Evolutionary conservation across 2,888 invertebrate genomes (phyloP).

Genomic region (Morpho helenor): DNA sequence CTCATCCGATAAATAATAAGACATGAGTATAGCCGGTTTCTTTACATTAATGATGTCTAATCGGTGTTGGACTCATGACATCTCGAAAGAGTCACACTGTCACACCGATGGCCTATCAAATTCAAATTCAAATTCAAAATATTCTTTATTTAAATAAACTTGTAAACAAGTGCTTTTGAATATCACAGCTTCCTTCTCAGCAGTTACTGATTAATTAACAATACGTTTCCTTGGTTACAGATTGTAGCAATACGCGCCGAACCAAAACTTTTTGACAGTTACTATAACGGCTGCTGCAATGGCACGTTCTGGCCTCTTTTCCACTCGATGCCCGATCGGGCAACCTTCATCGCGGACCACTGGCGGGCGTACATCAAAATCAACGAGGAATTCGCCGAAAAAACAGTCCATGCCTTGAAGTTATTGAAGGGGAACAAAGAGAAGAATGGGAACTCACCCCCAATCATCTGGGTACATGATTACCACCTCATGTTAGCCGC

Average conservation of each 20-base stretch:
- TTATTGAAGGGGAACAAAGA: constrained; percentile 74
- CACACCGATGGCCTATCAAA: too few relatives aligned
- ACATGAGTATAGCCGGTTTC: too few relatives aligned
- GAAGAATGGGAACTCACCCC: constrained; percentile 67
- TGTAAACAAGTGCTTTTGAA: too few relatives aligned
- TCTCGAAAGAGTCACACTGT: too few relatives aligned
- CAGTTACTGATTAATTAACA: not conserved
- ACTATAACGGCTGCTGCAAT: constrained; percentile 96
- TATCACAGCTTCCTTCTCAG: too few relatives aligned
- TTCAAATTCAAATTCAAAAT: too few relatives aligned
- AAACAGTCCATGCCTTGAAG: constrained; percentile 84
- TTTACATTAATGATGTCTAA: too few relatives aligned
- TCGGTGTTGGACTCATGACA: too few relatives aligned
- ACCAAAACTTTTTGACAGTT: constrained; percentile 87
- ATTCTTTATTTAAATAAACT: too few relatives aligned
- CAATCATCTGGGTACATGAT: constrained; percentile 96
- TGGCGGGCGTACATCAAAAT: constrained; percentile 90
- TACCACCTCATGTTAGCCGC: constrained; percentile 96
- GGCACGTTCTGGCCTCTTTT: constrained; percentile 96
- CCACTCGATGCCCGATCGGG: constrained; percentile 94
- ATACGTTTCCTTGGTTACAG: constrained; percentile 56
- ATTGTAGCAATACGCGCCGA: constrained; percentile 90
- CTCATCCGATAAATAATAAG: too few relatives aligned
- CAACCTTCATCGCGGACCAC: constrained; percentile 89
- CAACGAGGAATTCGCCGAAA: constrained; percentile 90